A percentile compares a stretch with the other conserved stretches of the same genome.
Evolutionary conservation across 2,113 vertebrate genomes (phyloP).

Genomic region (Phasianus colchicus): DNA sequence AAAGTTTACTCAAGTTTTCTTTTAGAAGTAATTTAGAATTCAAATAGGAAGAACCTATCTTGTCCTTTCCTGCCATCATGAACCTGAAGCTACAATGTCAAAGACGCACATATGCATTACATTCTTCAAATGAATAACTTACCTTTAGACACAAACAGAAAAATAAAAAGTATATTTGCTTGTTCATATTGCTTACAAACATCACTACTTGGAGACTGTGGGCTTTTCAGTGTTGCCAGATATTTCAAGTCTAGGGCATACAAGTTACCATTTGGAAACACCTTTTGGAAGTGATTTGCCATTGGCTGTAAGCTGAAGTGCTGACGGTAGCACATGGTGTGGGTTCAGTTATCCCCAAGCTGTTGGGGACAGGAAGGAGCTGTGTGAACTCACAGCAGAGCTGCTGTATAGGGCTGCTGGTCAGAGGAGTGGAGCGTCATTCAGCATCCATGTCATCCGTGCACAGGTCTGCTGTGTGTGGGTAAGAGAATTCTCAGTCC

Average conservation of each 20-base stretch:
- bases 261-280: background rate
- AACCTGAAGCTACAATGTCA: background rate
- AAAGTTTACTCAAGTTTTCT: too few relatives aligned
- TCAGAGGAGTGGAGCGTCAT: fast-evolving
- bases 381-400: background rate
- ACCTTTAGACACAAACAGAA: background rate
- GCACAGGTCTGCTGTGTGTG: fast-evolving
- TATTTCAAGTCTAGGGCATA: background rate
- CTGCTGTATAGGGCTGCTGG: background rate
- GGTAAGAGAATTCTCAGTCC: background rate
- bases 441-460: background rate
- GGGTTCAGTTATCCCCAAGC: background rate
- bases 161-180: background rate
- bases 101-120: background rate
- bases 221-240: background rate
- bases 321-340: background rate
- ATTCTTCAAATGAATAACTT: background rate
- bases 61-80: background rate
- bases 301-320: background rate
- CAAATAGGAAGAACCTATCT: background rate
- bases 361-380: background rate
- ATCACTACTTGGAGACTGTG: background rate
- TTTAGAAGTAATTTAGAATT: conserved; percentile 10
- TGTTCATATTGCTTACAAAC: background rate
- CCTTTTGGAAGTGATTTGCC: conserved; percentile 1